Evolutionary conservation across 2,888 invertebrate genomes (phyloP), one percentile per base, ranked within the genome.

Genomic region (Phytoseiulus persimilis): DNA sequence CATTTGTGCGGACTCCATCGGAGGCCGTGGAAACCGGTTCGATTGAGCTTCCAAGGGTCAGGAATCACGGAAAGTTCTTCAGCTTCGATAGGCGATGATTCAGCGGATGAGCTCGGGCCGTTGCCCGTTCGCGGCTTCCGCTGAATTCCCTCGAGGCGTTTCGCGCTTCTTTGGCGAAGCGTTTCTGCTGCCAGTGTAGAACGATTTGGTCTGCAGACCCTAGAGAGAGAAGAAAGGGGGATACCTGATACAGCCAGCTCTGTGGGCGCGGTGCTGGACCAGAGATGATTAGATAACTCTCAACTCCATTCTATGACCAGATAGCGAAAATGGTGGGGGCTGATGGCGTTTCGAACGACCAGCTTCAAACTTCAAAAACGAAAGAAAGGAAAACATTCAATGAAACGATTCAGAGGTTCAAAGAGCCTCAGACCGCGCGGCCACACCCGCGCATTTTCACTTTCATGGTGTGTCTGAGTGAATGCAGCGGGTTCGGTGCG

Each of bases 401-500:
- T 65, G 65, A 65, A 65, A 65, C 65, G 65, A 65, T 65, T 28
- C 28, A 28, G 18, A 65, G 65, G 65, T 65, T 65, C 65, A 65
- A 65, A 65, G 65, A 65, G 65, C 65, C 18, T 23, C 65, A 65
- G 65, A 65, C 65, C 65, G 65, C 65, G 5, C 65, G 65, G 28
- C 65, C 65, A 65, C 65, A 65, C 65, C 65, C 65, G 65, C 65
- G 65, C 65, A 65, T 65, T 65, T 65, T 65, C 65, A 65, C 65
- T 65, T 65, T 65, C 65, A 65, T 65, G 65, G 65, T 65, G 65
- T 65, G 65, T 65, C 65, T 65, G 65, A 65, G 65, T 65, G 65
- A 65, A 6, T 65, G 28, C 1, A 65, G 28, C 18, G 18, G 18
- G 65, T 65, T 65, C 65, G 65, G 5, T 28, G 65, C 5, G 65